Evolutionary conservation across 2,888 invertebrate species (phyloP).

Genomic region (Tridacna gigas): DNA sequence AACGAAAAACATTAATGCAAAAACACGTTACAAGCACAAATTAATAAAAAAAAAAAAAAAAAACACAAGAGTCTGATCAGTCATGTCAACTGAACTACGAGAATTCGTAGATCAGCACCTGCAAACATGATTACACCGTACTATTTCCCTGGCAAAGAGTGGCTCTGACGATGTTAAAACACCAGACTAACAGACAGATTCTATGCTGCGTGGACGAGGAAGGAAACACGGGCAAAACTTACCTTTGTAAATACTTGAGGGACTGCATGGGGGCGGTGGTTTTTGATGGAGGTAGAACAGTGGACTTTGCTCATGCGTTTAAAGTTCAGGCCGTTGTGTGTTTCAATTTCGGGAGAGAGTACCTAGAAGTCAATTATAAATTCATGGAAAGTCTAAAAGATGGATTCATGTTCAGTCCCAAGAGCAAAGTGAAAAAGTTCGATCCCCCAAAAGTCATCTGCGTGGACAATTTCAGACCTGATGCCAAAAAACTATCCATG

Average conservation of each 20-base stretch:
- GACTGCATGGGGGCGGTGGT: too few species aligned
- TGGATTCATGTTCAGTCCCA: background rate
- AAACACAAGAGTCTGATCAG: background rate
- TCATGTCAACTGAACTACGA: background rate
- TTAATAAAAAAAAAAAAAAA: too few species aligned
- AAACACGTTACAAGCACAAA: too few species aligned
- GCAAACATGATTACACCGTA: too few species aligned
- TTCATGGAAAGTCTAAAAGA: background rate
- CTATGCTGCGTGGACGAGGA: background rate
- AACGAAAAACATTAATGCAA: too few species aligned
- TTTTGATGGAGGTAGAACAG: background rate
- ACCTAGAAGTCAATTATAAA: background rate
- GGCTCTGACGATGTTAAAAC: background rate
- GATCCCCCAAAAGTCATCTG: slow-evolving; percentile 6
- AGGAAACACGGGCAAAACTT: background rate
- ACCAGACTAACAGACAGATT: background rate
- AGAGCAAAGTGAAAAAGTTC: slow-evolving; percentile 3
- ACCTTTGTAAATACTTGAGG: background rate
- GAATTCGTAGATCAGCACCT: background rate
- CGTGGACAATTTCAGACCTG: slow-evolving; percentile 1
- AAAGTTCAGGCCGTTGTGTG: background rate
- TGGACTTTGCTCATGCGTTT: background rate
- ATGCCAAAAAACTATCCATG: background rate
- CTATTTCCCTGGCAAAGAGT: background rate
- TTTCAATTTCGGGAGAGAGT: background rate